phyloP scores from a whole-genome alignment of 2,888 invertebrate genomes.

The Plagodis pulveraria region DNA sequence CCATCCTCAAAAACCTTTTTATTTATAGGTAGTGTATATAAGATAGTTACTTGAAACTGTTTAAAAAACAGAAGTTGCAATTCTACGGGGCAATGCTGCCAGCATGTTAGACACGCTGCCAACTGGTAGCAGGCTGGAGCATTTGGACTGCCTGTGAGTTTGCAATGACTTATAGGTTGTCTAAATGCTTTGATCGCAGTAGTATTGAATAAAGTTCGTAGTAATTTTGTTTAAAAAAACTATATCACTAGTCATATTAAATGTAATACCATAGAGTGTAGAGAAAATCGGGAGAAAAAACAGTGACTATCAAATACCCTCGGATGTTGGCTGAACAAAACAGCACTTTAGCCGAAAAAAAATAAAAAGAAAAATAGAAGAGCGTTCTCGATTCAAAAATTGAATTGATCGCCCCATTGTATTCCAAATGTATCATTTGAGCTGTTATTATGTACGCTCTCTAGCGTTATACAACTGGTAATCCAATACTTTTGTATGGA shows the following conservation, averaged over 20 bases:
- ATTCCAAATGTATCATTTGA: constrained; percentile 85
- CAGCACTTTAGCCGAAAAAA: constrained; percentile 82
- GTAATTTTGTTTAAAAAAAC: too few species aligned
- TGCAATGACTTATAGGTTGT: too few species aligned
- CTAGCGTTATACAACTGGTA: constrained; percentile 80
- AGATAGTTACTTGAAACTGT: too few species aligned
- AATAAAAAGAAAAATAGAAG: constrained; percentile 76
- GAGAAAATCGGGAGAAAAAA: constrained; percentile 77
- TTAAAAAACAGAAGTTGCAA: too few species aligned
- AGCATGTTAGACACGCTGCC: too few species aligned
- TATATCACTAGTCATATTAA: constrained; percentile 65
- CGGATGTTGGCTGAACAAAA: constrained; percentile 83
- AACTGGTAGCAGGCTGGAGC: too few species aligned
- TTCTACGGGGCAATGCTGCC: too few species aligned
- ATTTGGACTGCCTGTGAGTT: too few species aligned
- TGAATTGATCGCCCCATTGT: constrained; percentile 85
- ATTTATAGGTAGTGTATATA: too few species aligned
- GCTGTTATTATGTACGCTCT: constrained; percentile 83
- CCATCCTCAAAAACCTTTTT: too few species aligned
- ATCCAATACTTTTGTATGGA: constrained; percentile 85
- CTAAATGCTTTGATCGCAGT: too few species aligned
- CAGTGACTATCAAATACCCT: constrained; percentile 83
- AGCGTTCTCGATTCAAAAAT: constrained; percentile 85
- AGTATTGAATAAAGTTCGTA: too few species aligned
- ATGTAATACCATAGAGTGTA: constrained; percentile 66